A percentile compares a stretch with the other conserved stretches of the same genome.
phyloP scores from a whole-genome alignment of 2,113 vertebrate genomes.

The Fregetta grallaria region DNA sequence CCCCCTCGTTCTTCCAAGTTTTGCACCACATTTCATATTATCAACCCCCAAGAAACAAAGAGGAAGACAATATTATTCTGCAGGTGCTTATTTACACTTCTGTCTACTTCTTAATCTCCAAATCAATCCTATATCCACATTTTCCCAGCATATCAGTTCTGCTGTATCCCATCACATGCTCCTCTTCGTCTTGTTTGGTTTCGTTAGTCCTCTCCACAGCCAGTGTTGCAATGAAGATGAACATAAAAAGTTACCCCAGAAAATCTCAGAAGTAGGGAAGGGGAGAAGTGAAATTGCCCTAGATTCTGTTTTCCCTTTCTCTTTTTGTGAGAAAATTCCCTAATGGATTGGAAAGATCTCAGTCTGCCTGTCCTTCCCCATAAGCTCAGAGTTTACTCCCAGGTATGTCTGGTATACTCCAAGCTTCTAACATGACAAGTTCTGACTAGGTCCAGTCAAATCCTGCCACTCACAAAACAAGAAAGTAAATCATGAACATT shows the following conservation, averaged over 20 bases:
- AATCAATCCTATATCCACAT: not conserved
- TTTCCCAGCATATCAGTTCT: not conserved
- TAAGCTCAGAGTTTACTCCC: not conserved
- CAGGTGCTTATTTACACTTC: not conserved
- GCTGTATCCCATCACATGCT: not conserved
- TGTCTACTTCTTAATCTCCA: not conserved
- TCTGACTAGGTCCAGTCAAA: not conserved
- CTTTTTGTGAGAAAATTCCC: not conserved
- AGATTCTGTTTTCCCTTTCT: not conserved
- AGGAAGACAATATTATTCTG: not conserved
- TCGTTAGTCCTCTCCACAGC: not conserved
- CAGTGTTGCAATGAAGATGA: not conserved
- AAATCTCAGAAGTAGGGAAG: not conserved
- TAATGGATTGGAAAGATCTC: not conserved
- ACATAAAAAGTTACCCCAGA: not conserved
- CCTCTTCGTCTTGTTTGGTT: not conserved
- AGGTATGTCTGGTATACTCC: not conserved
- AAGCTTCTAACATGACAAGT: not conserved
- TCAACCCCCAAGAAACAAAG: not conserved
- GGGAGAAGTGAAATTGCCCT: not conserved
- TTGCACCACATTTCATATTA: not conserved
- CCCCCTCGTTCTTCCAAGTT: not conserved
- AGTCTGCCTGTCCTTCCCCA: not conserved
- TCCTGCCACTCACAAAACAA: not conserved
- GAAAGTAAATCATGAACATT: constrained; percentile 3